Conservation (phyloP, 2,113 vertebrate genomes). For the Rhabdornis inornatus region DNA sequence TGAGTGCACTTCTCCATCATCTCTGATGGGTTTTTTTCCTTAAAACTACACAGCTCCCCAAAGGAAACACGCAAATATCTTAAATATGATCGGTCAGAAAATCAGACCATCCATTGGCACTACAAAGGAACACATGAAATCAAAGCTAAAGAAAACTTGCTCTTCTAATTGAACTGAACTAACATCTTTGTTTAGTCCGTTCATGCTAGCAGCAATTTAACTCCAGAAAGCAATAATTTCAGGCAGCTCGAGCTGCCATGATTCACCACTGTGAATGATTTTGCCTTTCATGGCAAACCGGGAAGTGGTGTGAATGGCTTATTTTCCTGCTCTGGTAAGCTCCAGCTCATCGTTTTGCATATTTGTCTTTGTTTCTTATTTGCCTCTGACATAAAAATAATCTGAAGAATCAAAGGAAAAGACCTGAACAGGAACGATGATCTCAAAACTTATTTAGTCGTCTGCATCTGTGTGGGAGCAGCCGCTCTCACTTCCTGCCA, state of each 20-base stretch:
- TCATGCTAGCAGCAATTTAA: conserved; percentile 63
- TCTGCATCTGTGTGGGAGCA: conserved; percentile 36
- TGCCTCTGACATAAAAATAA: conserved; percentile 67
- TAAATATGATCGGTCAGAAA: neutral
- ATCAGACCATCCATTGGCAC: neutral
- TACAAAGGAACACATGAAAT: conserved; percentile 11
- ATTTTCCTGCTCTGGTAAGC: conserved; percentile 77
- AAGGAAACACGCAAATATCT: conserved; percentile 40
- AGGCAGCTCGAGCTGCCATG: conserved; percentile 57
- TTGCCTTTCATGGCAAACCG: conserved; percentile 68
- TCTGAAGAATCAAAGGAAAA: conserved; percentile 71
- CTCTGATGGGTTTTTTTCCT: neutral
- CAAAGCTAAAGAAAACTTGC: neutral
- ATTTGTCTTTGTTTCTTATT: conserved; percentile 78
- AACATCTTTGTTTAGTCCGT: conserved; percentile 62
- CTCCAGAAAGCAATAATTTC: conserved; percentile 67
- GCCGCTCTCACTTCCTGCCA: conserved; percentile 36
- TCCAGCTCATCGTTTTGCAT: conserved; percentile 66
- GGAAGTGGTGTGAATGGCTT: conserved; percentile 64
- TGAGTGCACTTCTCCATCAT: neutral
- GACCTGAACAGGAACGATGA: conserved; percentile 62
- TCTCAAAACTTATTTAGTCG: conserved; percentile 68
- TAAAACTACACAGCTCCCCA: conserved; percentile 15
- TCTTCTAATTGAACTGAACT: conserved; percentile 40
- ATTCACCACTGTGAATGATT: conserved; percentile 72